These are phyloP conservation scores for Spodoptera frugiperda DNA, from an alignment of 1,140 invertebrate species.

Conservation along the genomic window DNA sequence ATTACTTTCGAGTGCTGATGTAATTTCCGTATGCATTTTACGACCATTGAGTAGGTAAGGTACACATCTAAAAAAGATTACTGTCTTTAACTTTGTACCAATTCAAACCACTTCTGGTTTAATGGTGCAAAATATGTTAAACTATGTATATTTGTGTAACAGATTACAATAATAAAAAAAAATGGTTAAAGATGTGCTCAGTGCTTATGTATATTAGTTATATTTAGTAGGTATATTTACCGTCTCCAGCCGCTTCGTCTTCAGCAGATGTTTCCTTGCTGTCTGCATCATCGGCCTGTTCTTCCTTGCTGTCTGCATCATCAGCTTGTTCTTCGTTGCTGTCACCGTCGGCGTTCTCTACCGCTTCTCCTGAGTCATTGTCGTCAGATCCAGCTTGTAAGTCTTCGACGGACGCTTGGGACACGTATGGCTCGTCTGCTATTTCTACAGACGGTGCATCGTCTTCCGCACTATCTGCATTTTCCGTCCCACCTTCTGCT, in stretches of 20 bases:
- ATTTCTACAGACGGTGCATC: conserved; percentile 78
- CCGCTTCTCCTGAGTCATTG: conserved; percentile 80
- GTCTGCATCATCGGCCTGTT: conserved; percentile 63
- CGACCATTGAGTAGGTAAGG: no score
- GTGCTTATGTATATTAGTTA: no score
- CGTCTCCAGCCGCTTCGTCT: conserved; percentile 66
- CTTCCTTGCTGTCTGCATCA: conserved; percentile 63
- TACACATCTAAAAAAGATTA: no score
- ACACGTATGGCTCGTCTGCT: conserved; percentile 84
- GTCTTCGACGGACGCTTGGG: conserved; percentile 75
- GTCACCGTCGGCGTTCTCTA: conserved; percentile 60
- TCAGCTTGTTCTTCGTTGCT: conserved; percentile 70
- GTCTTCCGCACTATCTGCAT: conserved; percentile 69
- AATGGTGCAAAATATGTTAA: no score
- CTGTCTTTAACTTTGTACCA: no score
- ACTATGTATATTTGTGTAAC: no score
- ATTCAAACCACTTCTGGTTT: no score
- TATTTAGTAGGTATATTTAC: no score
- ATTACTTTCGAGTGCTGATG: no score
- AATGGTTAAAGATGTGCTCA: no score
- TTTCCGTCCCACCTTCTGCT: conserved; percentile 68
- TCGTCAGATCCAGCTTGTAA: conserved; percentile 68
- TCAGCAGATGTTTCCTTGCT: conserved; percentile 66
- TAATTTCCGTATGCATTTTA: no score
- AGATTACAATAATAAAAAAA: no score